A percentile compares a stretch with the other conserved stretches of the same genome.
These are phyloP conservation scores for Ectobius pallidus DNA, from an alignment of 2,888 invertebrate genomes.

Conservation along the genomic window DNA sequence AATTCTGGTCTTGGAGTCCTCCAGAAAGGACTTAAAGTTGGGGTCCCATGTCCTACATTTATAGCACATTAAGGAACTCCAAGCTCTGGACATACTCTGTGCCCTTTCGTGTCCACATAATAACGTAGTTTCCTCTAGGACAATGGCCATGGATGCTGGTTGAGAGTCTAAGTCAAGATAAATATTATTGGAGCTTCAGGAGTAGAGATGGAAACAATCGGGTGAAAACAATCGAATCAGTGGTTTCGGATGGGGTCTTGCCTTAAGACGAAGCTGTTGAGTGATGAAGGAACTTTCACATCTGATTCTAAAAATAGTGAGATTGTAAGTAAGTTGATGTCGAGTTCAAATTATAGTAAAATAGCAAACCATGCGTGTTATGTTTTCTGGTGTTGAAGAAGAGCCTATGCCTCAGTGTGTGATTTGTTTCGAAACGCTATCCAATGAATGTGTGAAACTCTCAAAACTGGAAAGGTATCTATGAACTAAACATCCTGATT, in stretches of 20 bases:
- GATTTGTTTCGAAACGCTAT: background rate
- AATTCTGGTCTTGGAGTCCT: no score
- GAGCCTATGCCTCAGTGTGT: background rate
- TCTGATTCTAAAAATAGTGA: background rate
- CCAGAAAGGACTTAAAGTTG: no score
- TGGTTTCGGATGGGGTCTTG: background rate
- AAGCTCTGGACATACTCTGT: no score
- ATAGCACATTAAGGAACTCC: no score
- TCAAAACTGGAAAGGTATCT: background rate
- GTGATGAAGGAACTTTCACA: background rate
- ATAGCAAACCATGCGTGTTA: background rate
- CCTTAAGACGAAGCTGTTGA: background rate
- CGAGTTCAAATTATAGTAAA: background rate
- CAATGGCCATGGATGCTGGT: no score
- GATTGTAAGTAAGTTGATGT: background rate
- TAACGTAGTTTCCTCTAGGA: no score
- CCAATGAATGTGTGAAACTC: background rate
- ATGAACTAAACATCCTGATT: background rate
- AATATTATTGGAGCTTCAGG: no score
- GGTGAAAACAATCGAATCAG: no score
- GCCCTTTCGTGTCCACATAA: no score
- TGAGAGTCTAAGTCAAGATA: no score
- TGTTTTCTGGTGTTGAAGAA: background rate
- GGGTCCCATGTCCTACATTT: no score
- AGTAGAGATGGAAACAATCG: no score